Percentiles rank a stretch among this genome's conserved stretches.
These are phyloP conservation scores for Crematogaster levior DNA, from an alignment of 2,888 invertebrate species.

Conservation along the genomic window DNA sequence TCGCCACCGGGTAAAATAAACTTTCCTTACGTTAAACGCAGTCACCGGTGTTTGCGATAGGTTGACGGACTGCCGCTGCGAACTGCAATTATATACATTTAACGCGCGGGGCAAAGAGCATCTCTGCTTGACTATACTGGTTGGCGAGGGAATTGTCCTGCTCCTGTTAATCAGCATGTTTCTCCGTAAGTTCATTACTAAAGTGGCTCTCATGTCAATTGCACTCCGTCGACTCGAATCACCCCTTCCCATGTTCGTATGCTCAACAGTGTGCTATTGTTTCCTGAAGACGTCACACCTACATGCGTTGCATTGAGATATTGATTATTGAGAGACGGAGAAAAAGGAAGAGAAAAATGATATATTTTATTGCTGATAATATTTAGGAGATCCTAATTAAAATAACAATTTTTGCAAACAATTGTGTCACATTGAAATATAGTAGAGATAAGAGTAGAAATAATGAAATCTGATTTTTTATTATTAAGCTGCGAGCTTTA, in stretches of 20 bases:
- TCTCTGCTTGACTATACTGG: background rate
- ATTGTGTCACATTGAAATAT: background rate
- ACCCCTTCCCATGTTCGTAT: background rate
- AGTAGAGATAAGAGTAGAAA: background rate
- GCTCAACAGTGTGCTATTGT: constrained; percentile 34
- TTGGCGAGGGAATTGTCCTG: constrained; percentile 48
- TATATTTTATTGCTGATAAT: background rate
- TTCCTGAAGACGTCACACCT: constrained; percentile 41
- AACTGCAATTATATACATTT: constrained; percentile 46
- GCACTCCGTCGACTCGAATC: constrained; percentile 69
- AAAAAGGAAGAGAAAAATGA: too few species aligned
- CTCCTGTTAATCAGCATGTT: constrained; percentile 73
- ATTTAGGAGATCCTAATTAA: background rate
- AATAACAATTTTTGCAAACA: background rate
- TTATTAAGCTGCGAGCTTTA: background rate
- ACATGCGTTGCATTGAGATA: constrained; percentile 7
- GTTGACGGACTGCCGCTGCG: background rate
- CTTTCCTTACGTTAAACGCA: constrained; percentile 37
- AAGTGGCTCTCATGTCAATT: constrained; percentile 77
- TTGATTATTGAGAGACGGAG: background rate
- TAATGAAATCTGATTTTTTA: background rate
- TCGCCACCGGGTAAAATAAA: constrained; percentile 3
- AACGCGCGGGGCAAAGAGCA: constrained; percentile 41
- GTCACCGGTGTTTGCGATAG: constrained; percentile 32
- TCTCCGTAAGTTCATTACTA: constrained; percentile 75